phyloP scores from a whole-genome alignment of 2,888 invertebrate species.

The Pharmacophagus antenor region DNA sequence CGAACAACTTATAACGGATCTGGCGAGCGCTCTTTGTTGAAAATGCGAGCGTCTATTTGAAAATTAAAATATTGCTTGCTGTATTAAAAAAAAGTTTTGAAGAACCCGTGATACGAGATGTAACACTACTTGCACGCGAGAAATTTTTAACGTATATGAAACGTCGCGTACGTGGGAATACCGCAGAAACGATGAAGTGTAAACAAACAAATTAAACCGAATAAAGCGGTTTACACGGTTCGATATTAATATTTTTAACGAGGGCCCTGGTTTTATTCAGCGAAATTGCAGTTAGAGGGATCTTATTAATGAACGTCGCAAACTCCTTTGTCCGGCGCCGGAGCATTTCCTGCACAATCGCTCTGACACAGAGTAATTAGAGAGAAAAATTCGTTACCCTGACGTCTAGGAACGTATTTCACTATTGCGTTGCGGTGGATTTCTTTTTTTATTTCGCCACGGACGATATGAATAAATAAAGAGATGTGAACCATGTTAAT shows the following conservation, averaged over 20 bases:
- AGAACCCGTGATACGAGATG: constrained; percentile 2
- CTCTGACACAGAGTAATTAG: constrained; percentile 79
- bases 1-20: constrained; percentile 50
- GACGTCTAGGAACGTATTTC: constrained; percentile 61
- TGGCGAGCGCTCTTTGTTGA: constrained; percentile 50
- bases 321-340: constrained; percentile 67
- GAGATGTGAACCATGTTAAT: constrained; percentile 20
- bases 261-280: constrained; percentile 72
- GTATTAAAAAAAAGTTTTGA: constrained; percentile 14
- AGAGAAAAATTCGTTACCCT: constrained; percentile 76
- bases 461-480: constrained; percentile 35
- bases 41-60: constrained; percentile 39
- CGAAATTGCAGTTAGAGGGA: constrained; percentile 78
- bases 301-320: constrained; percentile 79
- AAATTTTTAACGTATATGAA: not conserved
- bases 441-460: constrained; percentile 40
- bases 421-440: constrained; percentile 49
- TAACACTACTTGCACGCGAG: constrained; percentile 7
- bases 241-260: constrained; percentile 76
- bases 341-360: constrained; percentile 77
- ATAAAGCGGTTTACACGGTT: constrained; percentile 63
- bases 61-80: constrained; percentile 44
- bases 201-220: constrained; percentile 70
- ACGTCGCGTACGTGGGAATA: constrained; percentile 23
- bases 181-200: constrained; percentile 35